phyloP scores from a whole-genome alignment of 2,888 invertebrate genomes.

The Oasisia sp. region DNA sequence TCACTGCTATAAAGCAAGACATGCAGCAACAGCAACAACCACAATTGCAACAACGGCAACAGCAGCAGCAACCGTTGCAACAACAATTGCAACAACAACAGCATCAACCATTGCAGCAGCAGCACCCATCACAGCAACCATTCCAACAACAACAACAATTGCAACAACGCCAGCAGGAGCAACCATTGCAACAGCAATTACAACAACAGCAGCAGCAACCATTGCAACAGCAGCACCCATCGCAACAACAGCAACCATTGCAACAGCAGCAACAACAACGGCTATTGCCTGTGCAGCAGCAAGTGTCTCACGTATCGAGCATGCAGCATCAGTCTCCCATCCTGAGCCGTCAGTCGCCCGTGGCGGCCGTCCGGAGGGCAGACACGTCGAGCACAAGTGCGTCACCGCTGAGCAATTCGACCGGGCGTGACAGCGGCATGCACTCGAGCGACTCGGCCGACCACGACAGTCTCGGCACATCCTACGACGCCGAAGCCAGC shows the following conservation, averaged over 20 bases:
- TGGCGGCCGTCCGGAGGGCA: neutral
- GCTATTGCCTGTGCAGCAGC: neutral
- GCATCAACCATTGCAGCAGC: neutral
- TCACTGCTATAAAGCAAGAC: neutral
- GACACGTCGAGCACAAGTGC: neutral
- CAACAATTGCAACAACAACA: conserved; percentile 12
- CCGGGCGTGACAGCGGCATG: conserved; percentile 32
- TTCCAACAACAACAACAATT: neutral
- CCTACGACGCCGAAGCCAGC: neutral
- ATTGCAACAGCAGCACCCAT: neutral
- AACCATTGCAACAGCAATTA: neutral
- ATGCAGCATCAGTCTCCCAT: neutral
- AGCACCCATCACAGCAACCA: neutral
- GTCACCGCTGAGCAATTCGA: neutral
- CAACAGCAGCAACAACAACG: conserved; percentile 23
- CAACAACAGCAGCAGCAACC: neutral
- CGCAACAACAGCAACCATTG: neutral
- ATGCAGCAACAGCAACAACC: neutral
- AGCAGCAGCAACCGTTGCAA: neutral
- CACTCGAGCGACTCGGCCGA: conserved; percentile 27
- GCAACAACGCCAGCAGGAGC: neutral
- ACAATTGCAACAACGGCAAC: neutral
- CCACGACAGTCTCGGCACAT: neutral
- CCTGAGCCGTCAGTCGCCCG: neutral
- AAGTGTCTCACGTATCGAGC: neutral